Percentiles rank a stretch among this genome's conserved stretches.
Evolutionary conservation across 2,797 vertebrate species (phyloP).

Genomic region (Prionace glauca): DNA sequence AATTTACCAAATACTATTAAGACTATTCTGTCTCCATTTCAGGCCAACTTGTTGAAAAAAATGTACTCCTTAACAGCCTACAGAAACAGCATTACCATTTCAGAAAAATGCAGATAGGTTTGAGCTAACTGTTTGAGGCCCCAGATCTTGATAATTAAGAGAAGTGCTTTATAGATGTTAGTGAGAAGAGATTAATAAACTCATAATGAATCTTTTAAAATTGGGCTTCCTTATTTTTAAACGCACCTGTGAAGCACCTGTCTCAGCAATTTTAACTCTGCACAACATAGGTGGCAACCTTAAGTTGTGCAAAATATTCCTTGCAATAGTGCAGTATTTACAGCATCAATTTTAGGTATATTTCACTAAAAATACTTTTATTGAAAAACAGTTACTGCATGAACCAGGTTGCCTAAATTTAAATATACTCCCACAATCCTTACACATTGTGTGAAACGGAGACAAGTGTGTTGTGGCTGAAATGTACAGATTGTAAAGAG

Average conservation of each 20-base stretch:
- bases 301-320: not conserved
- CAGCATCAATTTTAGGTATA: not conserved
- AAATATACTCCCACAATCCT: constrained; percentile 13
- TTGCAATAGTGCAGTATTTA: not conserved
- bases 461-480: not conserved
- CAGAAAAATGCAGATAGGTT: not conserved
- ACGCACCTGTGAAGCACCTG: not conserved
- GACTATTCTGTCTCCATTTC: not conserved
- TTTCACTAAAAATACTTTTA: not conserved
- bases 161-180: not conserved
- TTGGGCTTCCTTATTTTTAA: not conserved
- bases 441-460: not conserved
- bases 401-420: not conserved
- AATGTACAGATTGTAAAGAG: constrained; percentile 12
- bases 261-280: constrained; percentile 1
- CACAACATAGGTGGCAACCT: not conserved
- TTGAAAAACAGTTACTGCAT: not conserved
- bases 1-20: not conserved
- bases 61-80: not conserved
- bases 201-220: not conserved
- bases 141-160: not conserved
- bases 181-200: not conserved
- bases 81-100: not conserved
- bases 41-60: not conserved
- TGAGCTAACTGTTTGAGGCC: not conserved